These are phyloP conservation scores for Regulus satrapa DNA, from an alignment of 2,113 vertebrate species.

Conservation along the genomic window DNA sequence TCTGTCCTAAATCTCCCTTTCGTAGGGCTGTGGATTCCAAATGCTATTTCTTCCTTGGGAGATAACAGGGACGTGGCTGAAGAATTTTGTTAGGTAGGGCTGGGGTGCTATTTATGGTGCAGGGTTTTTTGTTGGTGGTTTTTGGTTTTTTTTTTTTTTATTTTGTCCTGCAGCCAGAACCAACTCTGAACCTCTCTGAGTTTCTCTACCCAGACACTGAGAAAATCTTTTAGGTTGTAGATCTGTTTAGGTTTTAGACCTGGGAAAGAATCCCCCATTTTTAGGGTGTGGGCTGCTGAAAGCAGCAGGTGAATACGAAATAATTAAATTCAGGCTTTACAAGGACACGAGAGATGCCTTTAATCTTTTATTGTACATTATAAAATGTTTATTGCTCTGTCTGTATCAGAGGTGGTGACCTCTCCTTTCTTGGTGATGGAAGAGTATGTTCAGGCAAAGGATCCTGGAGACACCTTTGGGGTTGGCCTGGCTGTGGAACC, in stretches of 20 bases:
- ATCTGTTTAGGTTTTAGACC: not conserved
- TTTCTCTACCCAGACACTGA: not conserved
- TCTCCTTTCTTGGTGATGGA: conserved; percentile 62
- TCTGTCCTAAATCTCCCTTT: conserved; percentile 71
- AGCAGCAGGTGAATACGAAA: not conserved
- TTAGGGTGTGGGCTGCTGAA: not conserved
- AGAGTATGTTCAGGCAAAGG: conserved; percentile 65
- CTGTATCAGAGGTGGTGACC: conserved; percentile 72
- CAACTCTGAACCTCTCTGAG: not conserved
- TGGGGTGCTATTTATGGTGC: not conserved
- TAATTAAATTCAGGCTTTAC: not conserved
- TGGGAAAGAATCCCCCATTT: not conserved
- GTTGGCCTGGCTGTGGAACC: conserved; percentile 20
- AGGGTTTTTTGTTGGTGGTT: no score
- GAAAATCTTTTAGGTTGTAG: not conserved
- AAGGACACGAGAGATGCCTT: conserved; percentile 54
- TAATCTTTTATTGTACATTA: conserved; percentile 75
- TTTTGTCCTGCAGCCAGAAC: not conserved
- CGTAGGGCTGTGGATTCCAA: conserved; percentile 44
- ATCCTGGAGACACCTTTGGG: conserved; percentile 62
- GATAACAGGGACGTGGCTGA: conserved; percentile 16
- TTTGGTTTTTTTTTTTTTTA: not conserved
- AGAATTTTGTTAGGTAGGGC: not conserved
- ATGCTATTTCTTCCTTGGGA: conserved; percentile 43
- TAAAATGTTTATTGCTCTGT: conserved; percentile 83